Percentiles rank a stretch among this genome's conserved stretches.
Evolutionary conservation across 2,113 vertebrate species (phyloP).

Genomic region (Apeltes quadracus): DNA sequence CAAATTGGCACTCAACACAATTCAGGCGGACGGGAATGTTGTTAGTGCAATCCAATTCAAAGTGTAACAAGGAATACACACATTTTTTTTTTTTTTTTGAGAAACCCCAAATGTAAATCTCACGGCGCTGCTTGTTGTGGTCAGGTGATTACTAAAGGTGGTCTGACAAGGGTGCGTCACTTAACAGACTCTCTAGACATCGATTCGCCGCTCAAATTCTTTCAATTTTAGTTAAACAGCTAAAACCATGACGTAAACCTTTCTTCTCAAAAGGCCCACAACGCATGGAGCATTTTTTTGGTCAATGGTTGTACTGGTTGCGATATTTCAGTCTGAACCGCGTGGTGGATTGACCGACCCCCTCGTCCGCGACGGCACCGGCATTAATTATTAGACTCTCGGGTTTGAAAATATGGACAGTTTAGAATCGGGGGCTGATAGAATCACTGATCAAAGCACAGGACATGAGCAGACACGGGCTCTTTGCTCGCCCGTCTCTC

Average conservation of each 20-base stretch:
- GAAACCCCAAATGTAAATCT: not conserved
- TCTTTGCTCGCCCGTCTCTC: not conserved
- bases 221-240: not conserved
- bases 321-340: not conserved
- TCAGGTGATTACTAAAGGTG: not conserved
- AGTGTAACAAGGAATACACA: not conserved
- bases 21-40: not conserved
- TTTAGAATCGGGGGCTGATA: not conserved
- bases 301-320: not conserved
- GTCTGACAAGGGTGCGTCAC: not conserved
- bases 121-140: not conserved
- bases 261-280: not conserved
- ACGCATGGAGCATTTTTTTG: not conserved
- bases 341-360: not conserved
- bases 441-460: slow-evolving; percentile 4
- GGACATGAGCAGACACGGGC: not conserved
- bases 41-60: not conserved
- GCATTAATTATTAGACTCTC: not conserved
- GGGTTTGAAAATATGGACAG: not conserved
- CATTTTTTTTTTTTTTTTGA: not conserved
- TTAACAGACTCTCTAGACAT: not conserved
- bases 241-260: not conserved
- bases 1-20: not conserved
- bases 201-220: not conserved
- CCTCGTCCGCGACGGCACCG: not conserved